Conservation (phyloP, 2,113 vertebrate genomes). For the Raja brachyura region DNA sequence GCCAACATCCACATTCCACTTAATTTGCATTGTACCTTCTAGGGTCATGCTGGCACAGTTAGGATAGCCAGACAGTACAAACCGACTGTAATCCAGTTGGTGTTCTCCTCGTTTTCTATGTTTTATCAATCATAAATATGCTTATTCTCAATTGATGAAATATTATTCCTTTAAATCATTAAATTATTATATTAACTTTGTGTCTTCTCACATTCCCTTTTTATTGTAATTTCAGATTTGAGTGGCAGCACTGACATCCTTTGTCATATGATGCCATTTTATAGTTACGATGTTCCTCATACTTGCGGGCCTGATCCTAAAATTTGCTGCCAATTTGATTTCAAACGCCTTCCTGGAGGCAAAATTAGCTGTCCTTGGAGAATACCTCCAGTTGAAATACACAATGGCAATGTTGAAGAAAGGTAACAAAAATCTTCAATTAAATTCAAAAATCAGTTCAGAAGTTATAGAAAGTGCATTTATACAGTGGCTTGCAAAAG, state of each 20-base stretch:
- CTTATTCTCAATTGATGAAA: not conserved
- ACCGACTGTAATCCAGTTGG: too few relatives aligned
- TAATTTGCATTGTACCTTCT: too few relatives aligned
- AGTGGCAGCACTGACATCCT: conserved; percentile 76
- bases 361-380: conserved; percentile 82
- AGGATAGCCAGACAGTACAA: too few relatives aligned
- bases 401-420: conserved; percentile 69
- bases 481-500: too few relatives aligned
- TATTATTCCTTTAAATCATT: not conserved
- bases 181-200: not conserved
- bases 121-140: not conserved
- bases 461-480: not conserved
- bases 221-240: conserved; percentile 61
- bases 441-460: not conserved
- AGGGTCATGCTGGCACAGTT: too few relatives aligned
- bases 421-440: conserved; percentile 56
- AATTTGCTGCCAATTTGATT: conserved; percentile 93
- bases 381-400: conserved; percentile 74
- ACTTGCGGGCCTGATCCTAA: conserved; percentile 89
- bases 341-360: conserved; percentile 80
- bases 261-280: conserved; percentile 98
- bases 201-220: conserved; percentile 33
- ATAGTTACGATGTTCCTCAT: conserved; percentile 90
- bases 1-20: too few relatives aligned
- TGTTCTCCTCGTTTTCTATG: not conserved